phyloP scores from a whole-genome alignment of 2,888 invertebrate species.

The Alentia gelatinosa region DNA sequence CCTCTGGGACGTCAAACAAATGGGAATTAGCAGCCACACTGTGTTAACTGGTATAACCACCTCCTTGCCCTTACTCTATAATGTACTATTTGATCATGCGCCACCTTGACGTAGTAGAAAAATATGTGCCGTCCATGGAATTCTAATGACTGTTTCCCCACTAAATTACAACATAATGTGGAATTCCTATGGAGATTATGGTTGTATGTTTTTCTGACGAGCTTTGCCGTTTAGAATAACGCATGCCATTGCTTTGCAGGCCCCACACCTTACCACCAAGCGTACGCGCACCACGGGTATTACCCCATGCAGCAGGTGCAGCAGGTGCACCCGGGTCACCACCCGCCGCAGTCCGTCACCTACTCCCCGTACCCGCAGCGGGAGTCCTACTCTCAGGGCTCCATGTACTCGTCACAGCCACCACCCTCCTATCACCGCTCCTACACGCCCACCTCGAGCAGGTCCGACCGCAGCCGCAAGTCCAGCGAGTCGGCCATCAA shows the following conservation, averaged over 20 bases:
- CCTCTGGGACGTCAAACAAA: no score
- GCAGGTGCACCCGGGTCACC: conserved; percentile 60
- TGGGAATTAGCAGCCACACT: no score
- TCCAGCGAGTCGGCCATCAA: conserved; percentile 72
- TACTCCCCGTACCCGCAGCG: conserved; percentile 60
- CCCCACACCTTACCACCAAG: conserved; percentile 45
- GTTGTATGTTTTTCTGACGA: no score
- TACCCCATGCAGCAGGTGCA: conserved; percentile 75
- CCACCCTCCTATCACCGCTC: conserved; percentile 75
- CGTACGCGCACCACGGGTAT: conserved; percentile 74
- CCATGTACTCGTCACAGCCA: conserved; percentile 72
- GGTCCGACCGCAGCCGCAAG: conserved; percentile 75
- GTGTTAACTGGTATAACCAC: no score
- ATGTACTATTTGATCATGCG: no score
- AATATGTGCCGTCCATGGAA: no score
- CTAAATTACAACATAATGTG: no score
- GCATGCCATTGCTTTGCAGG: conserved; percentile 8
- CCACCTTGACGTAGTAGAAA: no score
- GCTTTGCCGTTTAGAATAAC: no score
- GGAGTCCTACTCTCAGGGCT: conserved; percentile 64
- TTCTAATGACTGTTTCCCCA: no score
- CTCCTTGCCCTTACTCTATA: no score
- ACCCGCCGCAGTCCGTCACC: conserved; percentile 66
- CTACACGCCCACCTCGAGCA: conserved; percentile 77
- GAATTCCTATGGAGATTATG: no score